Conservation (phyloP, 2,797 vertebrate species). For the Enteromius afrohamiltoni region DNA sequence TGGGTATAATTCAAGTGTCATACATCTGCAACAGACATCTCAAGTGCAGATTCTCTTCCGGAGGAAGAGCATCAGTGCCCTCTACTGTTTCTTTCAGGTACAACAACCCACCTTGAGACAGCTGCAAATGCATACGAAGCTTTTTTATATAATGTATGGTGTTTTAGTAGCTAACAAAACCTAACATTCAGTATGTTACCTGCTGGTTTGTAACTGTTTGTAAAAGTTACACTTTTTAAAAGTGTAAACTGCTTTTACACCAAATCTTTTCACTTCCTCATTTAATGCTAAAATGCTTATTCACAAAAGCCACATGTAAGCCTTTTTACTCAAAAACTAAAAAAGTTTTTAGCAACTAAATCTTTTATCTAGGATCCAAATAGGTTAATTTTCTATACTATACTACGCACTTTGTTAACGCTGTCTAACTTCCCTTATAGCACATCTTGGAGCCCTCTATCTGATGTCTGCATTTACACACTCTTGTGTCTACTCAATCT, state of each 20-base stretch:
- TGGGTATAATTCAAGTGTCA: background rate
- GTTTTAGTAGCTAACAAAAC: background rate
- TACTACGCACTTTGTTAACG: too few relatives aligned
- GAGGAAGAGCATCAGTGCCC: constrained; percentile 37
- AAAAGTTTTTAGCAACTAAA: background rate
- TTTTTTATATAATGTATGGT: background rate
- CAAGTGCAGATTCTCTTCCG: background rate
- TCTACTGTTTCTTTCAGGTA: background rate
- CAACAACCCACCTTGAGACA: background rate
- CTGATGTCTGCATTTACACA: too few relatives aligned
- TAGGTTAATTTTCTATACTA: background rate
- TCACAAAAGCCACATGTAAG: background rate
- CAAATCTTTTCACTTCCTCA: background rate
- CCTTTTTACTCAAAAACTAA: background rate
- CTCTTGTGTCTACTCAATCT: background rate
- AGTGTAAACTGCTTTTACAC: background rate
- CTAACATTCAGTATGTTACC: background rate
- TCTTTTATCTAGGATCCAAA: too few relatives aligned
- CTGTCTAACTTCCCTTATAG: too few relatives aligned
- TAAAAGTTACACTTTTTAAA: background rate
- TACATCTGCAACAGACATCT: constrained; percentile 17
- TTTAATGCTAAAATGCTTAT: background rate
- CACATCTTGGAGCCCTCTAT: too few relatives aligned
- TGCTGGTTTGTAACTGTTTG: background rate
- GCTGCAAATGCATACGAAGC: background rate